A percentile compares a stretch with the other conserved stretches of the same genome.
phyloP scores from a whole-genome alignment of 2,113 vertebrate species.

The Leuciscus idus region DNA sequence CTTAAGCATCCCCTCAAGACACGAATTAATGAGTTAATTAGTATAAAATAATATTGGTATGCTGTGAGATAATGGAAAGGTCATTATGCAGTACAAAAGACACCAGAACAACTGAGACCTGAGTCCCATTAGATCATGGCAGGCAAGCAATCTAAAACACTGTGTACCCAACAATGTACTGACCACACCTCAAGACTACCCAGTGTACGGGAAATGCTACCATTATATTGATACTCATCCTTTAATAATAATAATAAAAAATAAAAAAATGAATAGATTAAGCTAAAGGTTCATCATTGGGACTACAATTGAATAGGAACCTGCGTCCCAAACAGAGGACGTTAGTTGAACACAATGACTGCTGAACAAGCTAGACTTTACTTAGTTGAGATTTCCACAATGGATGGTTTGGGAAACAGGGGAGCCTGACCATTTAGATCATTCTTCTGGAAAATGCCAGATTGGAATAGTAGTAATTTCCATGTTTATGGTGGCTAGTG shows the following conservation, averaged over 20 bases:
- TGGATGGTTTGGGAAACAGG: not conserved
- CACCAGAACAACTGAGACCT: not conserved
- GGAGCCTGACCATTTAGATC: not conserved
- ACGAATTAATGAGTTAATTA: not conserved
- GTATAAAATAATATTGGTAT: not conserved
- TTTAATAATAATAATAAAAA: not conserved
- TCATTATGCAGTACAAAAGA: not conserved
- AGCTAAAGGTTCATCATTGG: not conserved
- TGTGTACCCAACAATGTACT: not conserved
- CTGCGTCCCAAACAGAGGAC: not conserved
- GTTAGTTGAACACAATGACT: not conserved
- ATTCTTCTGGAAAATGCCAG: not conserved
- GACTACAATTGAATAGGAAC: not conserved
- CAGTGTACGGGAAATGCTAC: not conserved
- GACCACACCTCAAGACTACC: not conserved
- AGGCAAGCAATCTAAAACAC: not conserved
- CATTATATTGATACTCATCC: not conserved
- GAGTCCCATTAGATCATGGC: not conserved
- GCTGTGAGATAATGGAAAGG: not conserved
- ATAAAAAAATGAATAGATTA: not conserved
- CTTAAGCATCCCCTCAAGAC: not conserved
- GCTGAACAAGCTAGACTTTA: not conserved
- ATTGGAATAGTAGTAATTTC: not conserved
- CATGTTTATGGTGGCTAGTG: not conserved
- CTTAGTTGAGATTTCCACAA: not conserved